Base-by-base conservation (phyloP, 2,888 invertebrate genomes). In the Leucophenga maculata region DNA sequence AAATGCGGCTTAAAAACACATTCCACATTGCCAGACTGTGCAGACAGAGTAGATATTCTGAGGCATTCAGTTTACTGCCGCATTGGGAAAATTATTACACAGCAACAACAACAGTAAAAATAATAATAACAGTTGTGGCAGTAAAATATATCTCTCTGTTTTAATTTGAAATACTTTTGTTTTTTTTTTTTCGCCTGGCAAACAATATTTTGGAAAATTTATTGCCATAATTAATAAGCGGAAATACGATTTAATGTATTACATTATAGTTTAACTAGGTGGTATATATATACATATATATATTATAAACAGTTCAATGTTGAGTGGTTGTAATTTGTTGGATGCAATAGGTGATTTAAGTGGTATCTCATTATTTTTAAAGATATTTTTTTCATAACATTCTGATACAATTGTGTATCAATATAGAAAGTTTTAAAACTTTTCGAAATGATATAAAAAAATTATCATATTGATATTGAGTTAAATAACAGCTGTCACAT, bases 181-280 rank as follows among this genome's bases (percentile, higher is more conserved):
- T 57, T 1, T 57, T 57, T 26, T 20, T 18, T 62, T 67, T 67
- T 59, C 46, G 57, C 57, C 57, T 31, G 46, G 46, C 57, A 55
- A 67, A 57, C 46, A 67, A 65, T 22, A 57, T 67, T 67, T 67
- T 46, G 62, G 22, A 57, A 67, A 67, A 67, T 67, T 67, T 67
- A 67, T 67, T 59, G 31, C 67, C 59, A 67, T 44, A 67, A 67
- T 67, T 67, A 67, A 67, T 67, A 67, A 67, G 31, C 67, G 67
- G 67, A 67, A 67, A 67, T 67, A 57, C 48, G 46, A 48, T 46
- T 11, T 39, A 39, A 39, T 32, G 20, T 31, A 59, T 22, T 26
- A 32, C n/a, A 50, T 39, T 65, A 54, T 65, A 52, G 31, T 65
- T 31, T 46, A 67, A 57, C 46, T 22, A 62, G 44, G n/a, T n/a